Percentiles rank a stretch among this genome's conserved stretches.
Conservation (phyloP, 2,797 vertebrate genomes). For the Semotilus atromaculatus region DNA sequence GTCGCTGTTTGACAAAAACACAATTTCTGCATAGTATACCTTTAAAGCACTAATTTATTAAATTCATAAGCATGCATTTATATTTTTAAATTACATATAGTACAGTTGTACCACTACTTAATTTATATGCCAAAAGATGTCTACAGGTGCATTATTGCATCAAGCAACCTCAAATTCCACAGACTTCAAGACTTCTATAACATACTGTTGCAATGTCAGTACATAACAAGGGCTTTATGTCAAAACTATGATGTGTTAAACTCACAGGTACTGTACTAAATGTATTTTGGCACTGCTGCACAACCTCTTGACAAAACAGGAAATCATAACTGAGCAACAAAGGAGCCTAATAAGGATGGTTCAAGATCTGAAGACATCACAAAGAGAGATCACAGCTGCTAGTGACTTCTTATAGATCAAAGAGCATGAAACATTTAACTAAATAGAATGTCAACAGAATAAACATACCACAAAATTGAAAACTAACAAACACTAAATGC, state of each 20-base stretch:
- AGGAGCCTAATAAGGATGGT: slow-evolving; percentile 23
- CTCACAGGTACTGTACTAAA: not conserved
- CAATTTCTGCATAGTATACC: too few relatives aligned
- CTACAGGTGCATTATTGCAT: not conserved
- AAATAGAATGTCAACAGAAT: not conserved
- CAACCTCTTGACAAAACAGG: slow-evolving; percentile 34
- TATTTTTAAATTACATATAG: not conserved
- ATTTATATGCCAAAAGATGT: not conserved
- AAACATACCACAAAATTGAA: not conserved
- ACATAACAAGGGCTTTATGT: slow-evolving; percentile 17
- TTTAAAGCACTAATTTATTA: slow-evolving; percentile 4
- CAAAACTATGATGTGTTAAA: slow-evolving; percentile 3
- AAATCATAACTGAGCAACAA: slow-evolving; percentile 44
- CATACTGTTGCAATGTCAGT: slow-evolving; percentile 1
- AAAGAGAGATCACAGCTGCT: slow-evolving; percentile 7
- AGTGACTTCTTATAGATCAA: slow-evolving; percentile 27
- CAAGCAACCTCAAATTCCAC: not conserved
- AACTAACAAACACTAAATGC: slow-evolving; percentile 2
- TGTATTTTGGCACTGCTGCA: slow-evolving; percentile 17
- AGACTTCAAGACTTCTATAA: not conserved
- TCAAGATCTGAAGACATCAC: slow-evolving; percentile 20
- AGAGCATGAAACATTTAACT: not conserved
- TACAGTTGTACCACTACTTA: not conserved
- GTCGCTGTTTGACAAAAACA: too few relatives aligned
- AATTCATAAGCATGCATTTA: not conserved